phyloP scores from a whole-genome alignment of 2,888 invertebrate species.

The Oscheius sp. region DNA sequence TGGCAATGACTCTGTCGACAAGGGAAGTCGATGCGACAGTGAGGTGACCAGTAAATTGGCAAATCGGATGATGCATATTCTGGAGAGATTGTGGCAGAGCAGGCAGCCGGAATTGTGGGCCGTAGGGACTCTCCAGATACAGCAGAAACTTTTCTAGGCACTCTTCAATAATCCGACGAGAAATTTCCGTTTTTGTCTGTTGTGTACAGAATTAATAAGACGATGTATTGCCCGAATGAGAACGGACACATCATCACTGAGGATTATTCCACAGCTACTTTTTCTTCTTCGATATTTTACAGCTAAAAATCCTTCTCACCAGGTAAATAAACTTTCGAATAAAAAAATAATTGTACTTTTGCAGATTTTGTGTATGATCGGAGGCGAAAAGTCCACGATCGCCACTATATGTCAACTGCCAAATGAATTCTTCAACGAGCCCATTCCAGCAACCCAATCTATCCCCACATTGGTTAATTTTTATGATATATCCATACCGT shows the following conservation, averaged over 20 bases:
- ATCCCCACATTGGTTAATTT: slow-evolving; percentile 21
- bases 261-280: slow-evolving; percentile 16
- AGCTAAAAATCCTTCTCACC: slow-evolving; percentile 18
- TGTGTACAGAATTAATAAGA: slow-evolving; percentile 14
- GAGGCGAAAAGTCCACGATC: slow-evolving; percentile 22
- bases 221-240: slow-evolving; percentile 3
- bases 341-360: background rate
- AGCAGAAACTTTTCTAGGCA: background rate
- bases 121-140: background rate
- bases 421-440: slow-evolving; percentile 20
- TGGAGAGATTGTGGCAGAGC: slow-evolving; percentile 16
- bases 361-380: slow-evolving; percentile 30
- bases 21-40: slow-evolving; percentile 9
- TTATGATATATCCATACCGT: no score
- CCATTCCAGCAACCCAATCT: slow-evolving; percentile 1
- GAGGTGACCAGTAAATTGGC: slow-evolving; percentile 19
- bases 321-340: background rate
- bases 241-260: background rate
- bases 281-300: slow-evolving; percentile 21
- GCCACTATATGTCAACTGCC: slow-evolving; percentile 13
- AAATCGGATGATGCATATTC: slow-evolving; percentile 24
- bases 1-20: slow-evolving; percentile 9
- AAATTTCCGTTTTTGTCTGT: slow-evolving; percentile 23
- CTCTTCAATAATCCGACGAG: slow-evolving; percentile 5
- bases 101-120: slow-evolving; percentile 20